Base-by-base conservation (phyloP, 2,113 vertebrate genomes). In the Spermophilus dauricus region DNA sequence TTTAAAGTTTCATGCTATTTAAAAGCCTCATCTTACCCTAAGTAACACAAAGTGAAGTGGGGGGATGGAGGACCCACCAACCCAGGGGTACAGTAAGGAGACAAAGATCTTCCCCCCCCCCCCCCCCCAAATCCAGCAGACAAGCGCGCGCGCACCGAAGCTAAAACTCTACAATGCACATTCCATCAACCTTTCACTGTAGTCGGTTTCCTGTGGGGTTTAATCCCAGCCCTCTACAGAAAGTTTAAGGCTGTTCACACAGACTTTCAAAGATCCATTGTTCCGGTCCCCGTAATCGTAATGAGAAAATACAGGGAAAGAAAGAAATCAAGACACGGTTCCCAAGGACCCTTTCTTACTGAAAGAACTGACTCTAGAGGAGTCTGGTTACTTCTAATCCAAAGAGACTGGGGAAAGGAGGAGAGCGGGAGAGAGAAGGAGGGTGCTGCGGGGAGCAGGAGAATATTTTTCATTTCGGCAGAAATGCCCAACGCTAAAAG, bases 181-280 rank as follows among this genome's bases (percentile, higher is more conserved):
- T 86, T 91, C 94, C 92, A 42, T 24, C 92, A 73, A 75, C 72
- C 89, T 96, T 75, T 42, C 95, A 1, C 80, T 6, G 89, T 1
- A 61, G 76, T 24, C 86, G 26, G 96, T 92, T 96, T 98, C 97
- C 96, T 80, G 95, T 83, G 92, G 92, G 96, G 92, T 51, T 94
- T 34, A 51, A 58, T 51, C 92, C 87, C 75, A 48, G 34, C 69
- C 87, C 75, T 63, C 82, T 94, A 90, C 91, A 48, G 34, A 97
- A 97, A 98, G 93, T 98, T 97, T 93, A 56, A 82, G 75, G 39
- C 89, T 84, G 88, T 91, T 94, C 94, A 67, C 96, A 63, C 13
- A 12, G 88, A 89, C 95, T 97, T 97, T 95, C 94, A 97, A 97
- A 97, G 86, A 53, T 95, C 96, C 94, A 97, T 97, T 98, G 98